Evolutionary conservation across 2,888 invertebrate species (phyloP), one percentile per base, ranked within the genome.

Genomic region (Graphium colonna): DNA sequence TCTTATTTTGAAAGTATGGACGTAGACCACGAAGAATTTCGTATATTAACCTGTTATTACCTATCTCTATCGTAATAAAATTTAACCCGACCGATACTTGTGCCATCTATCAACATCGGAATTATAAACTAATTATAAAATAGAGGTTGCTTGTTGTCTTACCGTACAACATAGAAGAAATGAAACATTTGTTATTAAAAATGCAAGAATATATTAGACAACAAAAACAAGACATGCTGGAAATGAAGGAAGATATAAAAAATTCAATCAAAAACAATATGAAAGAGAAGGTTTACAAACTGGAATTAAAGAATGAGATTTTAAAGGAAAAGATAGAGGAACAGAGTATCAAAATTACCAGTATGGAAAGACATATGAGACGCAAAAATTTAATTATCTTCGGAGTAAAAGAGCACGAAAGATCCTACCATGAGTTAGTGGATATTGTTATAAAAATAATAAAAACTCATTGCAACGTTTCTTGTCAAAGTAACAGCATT

Each of bases 401-500:
- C 12, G 36, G 36, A 36, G 36, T 36, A 5, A 1, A 36, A 36
- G 36, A 36, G 7, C 3, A 12, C 1, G 36, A 36, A 36, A 36
- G 12, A 36, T 12, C 36, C n/a, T 36, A 36, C n/a, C 7, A 36
- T 12, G 13, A 36, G 7, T 12, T 12, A 4, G 36, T 12, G n/a
- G 12, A 36, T 12, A 36, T 2, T 1, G 7, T 36, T 1, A 13
- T 36, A 12, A 10, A 36, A 4, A 13, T 12, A 36, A 36, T 36
- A n/a, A 36, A 12, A 3, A 36, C 36, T 2, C 4, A 36, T 36
- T 36, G 1, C 13, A 36, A 36, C 4, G 36, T 13, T 3, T 5
- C 2, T 2, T 60, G 54, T 17, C 39, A 60, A 7, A 52, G 18
- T 10, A 28, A 49, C 16, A 44, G 47, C 49, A 54, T 61, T 0